Evolutionary conservation across 1,140 invertebrate genomes (phyloP), one percentile per base, ranked within the genome.

Genomic region (Anagrus nilaparvatae): DNA sequence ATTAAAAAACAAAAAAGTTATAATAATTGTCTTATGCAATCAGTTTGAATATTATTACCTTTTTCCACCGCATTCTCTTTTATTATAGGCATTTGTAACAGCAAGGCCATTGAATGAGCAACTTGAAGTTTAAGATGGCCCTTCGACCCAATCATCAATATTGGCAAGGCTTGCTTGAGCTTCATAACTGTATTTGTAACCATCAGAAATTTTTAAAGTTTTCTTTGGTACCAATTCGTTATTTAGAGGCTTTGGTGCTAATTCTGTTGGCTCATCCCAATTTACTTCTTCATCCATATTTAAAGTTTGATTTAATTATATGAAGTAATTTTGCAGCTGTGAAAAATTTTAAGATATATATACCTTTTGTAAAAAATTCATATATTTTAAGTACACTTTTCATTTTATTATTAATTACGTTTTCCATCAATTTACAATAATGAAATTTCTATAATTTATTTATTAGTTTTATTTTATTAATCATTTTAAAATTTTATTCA

Each of bases 1-100:
- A 12, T 5, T 42, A 41, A 14, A 24, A 27, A 39, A 27, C 3
- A 40, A 17, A 58, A 92, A 96, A 53, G 87, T 82, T 25, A 95
- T 84, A 46, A 93, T 84, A 10, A 89, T n/a, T n/a, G n/a, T n/a
- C n/a, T n/a, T n/a, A n/a, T n/a, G n/a, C n/a, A n/a, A n/a, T n/a
- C n/a, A n/a, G n/a, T n/a, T n/a, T n/a, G n/a, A n/a, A n/a, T 46
- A 18, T 42, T 38, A 21, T 4, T 8, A 16, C 17, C 21, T 19
- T 4, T 29, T 32, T n/a, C n/a, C n/a, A n/a, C n/a, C n/a, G n/a
- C n/a, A n/a, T n/a, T n/a, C n/a, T n/a, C n/a, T n/a, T n/a, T n/a
- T n/a, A n/a, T n/a, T 40, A 16, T 38, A 44, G 23, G 33, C 35
- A 41, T 16, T 46, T n/a, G 6, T 34, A 28, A 37, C 28, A 3